Conservation (phyloP, 2,888 invertebrate species). For the Branchellion lobata region DNA sequence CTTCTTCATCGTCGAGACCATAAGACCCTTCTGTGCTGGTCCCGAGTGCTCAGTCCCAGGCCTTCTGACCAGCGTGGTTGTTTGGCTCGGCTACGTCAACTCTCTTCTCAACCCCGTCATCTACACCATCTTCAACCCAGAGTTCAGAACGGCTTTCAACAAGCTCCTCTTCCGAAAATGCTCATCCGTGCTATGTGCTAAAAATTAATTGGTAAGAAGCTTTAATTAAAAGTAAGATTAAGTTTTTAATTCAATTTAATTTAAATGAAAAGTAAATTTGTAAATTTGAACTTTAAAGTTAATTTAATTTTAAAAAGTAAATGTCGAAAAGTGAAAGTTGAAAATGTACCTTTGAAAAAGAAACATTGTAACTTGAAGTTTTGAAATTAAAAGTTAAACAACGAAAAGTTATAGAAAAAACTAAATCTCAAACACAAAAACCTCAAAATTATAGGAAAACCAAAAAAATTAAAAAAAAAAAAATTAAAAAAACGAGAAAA, state of each 20-base stretch:
- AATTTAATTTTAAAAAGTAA: too few relatives aligned
- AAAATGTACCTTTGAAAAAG: too few relatives aligned
- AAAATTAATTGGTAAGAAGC: not conserved
- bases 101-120: conserved; percentile 87
- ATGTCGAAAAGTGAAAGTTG: too few relatives aligned
- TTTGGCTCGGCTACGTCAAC: conserved; percentile 90
- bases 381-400: too few relatives aligned
- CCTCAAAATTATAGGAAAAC: too few relatives aligned
- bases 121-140: conserved; percentile 90
- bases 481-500: too few relatives aligned
- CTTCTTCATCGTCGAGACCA: conserved; percentile 83
- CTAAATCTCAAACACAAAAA: too few relatives aligned
- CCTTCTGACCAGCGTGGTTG: conserved; percentile 62
- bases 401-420: too few relatives aligned
- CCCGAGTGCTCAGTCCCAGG: conserved; percentile 57
- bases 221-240: not conserved
- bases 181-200: not conserved
- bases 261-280: not conserved
- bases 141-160: conserved; percentile 85
- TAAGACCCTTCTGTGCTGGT: conserved; percentile 78
- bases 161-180: conserved; percentile 68
- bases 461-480: too few relatives aligned
- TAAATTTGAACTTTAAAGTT: too few relatives aligned
- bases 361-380: too few relatives aligned
- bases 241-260: not conserved